Evolutionary conservation across 2,797 vertebrate species (phyloP), one percentile per base, ranked within the genome.

Genomic region (Rhynchonycteris naso): DNA sequence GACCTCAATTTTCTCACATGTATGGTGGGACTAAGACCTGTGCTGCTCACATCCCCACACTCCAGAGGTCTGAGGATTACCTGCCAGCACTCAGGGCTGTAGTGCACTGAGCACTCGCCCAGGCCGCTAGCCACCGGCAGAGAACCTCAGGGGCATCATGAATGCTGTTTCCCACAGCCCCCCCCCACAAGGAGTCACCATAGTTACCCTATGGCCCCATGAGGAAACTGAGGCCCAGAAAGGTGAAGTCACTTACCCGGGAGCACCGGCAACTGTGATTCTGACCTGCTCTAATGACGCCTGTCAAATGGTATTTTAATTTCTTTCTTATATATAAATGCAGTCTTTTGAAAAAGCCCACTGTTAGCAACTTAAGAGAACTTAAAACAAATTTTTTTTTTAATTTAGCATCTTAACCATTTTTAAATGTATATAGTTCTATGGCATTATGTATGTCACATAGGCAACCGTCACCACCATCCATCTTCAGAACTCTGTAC

Each of bases 161-260:
- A 35, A 15, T 7, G 58, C 58, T 76, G 43, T 43, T 43, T 43
- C 43, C 43, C 76, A 28, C 4, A 12, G 65, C 21, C 38, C 16
- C 35, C 56, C 47, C 56, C 19, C 9, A 61, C 35, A 82, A 22
- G 63, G 28, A 43, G 63, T 2, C 12, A 4, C 38, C 78, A 8
- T 43, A 14, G 56, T 30, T 16, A 50, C 30, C 15, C 7, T 21
- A 63, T 19, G 22, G 35, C 61, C n/a, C 33, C 15, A 7, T 4
- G 28, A 43, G 78, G 72, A 95, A 81, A 84, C 54, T 47, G 52
- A 88, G 47, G 19, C n/a, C 88, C 72, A 52, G 54, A 78, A 18
- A 66, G 26, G 35, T 9, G 35, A 65, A 30, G 61, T 59, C 54
- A 74, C 72, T 65, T 24, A 0, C 10, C 56, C 9, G 30, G 66